Conservation (phyloP, 35 echinoderm and acorn worm genomes). For the Anneissia japonica region DNA sequence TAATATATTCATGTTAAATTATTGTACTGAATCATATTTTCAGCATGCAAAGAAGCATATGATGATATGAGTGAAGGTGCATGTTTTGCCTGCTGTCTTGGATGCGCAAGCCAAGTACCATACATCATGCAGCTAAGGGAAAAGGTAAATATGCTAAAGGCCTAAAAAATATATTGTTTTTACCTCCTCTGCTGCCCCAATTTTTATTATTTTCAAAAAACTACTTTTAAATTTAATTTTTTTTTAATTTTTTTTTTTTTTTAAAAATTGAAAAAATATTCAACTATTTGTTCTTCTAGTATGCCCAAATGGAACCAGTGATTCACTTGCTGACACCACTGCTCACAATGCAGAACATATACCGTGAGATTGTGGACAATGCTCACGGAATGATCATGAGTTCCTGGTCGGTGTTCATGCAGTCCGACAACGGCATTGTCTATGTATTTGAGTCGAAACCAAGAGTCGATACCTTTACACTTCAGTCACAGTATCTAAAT, state of each 20-base stretch:
- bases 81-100: neutral
- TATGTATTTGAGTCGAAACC: neutral
- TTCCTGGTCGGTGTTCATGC: neutral
- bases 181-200: no score
- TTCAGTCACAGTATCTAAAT: neutral
- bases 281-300: neutral
- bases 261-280: no score
- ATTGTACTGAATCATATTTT: no score
- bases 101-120: neutral
- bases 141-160: neutral
- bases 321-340: neutral
- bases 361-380: neutral
- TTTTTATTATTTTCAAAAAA: no score
- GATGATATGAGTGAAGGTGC: neutral
- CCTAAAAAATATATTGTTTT: no score
- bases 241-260: no score
- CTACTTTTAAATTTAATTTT: no score
- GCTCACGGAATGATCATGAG: neutral
- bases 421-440: neutral
- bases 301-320: neutral
- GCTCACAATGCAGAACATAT: neutral
- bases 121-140: neutral
- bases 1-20: no score
- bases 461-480: neutral
- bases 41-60: neutral